Evolutionary conservation across 2,888 invertebrate species (phyloP), one percentile per base, ranked within the genome.

Genomic region (Tetheella fluctuosa): DNA sequence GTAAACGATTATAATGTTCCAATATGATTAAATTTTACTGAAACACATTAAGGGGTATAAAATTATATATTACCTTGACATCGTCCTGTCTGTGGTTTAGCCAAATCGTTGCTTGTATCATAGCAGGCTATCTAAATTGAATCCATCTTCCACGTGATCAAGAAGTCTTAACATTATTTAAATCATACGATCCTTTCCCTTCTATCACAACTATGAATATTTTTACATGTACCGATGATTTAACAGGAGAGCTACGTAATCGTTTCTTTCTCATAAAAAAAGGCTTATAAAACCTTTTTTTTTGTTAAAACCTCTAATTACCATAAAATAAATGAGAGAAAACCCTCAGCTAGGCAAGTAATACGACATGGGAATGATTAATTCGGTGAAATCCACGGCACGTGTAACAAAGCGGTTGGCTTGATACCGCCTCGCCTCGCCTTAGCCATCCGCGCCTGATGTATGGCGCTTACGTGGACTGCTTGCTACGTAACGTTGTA

Each of bases 281-380:
- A 20, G 48, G 48, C 7, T 48, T 20, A 20, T 10, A 20, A 8
- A 13, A 13, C 13, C 34, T 2, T 48, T n/a, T 20, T 48, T 48
- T 20, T 10, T n/a, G 17, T n/a, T n/a, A 15, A 42, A 30, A 30
- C 30, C 30, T 30, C 30, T 10, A 30, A 42, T 42, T 20, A 48
- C 8, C 20, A 48, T 48, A 48, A 48, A 48, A 48, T 20, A 48
- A 48, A 48, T 48, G 48, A 17, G 52, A 34, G 52, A 34, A 28
- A 58, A 39, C 39, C 39, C 34, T 48, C 48, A 55, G 30, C 20
- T 20, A 20, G 55, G 37, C 69, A 64, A 67, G 64, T 73, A 74
- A 74, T 74, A 73, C 75, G 75, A 73, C 73, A 64, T 65, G 57
- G 60, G 71, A 73, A 68, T 74, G 76, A 76, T 71, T 72, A 69